A percentile compares a stretch with the other conserved stretches of the same genome.
Evolutionary conservation across 1,140 invertebrate species (phyloP).

Genomic region (Diorhabda elongata): DNA sequence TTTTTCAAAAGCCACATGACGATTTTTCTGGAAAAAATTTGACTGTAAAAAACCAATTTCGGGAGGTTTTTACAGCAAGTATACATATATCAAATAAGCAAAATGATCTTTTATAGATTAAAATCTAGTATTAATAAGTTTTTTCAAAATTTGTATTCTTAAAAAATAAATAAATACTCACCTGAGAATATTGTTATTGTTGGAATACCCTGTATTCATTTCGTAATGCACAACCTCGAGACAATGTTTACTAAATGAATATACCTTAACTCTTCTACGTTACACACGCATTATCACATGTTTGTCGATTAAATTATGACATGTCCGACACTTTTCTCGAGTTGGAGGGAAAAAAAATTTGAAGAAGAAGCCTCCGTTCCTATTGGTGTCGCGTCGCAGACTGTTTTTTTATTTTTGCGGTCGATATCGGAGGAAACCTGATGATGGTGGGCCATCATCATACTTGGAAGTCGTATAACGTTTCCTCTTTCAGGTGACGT

Average conservation of each 20-base stretch:
- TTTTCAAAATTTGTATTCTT: too few species aligned
- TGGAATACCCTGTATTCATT: background rate
- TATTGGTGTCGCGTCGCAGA: background rate
- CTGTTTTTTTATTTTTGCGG: background rate
- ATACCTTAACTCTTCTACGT: background rate
- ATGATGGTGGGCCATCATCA: background rate
- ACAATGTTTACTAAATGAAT: background rate
- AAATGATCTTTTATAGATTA: too few species aligned
- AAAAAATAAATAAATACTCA: too few species aligned
- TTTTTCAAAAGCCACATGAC: too few species aligned
- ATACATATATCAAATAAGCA: too few species aligned
- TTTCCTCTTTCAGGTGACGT: conserved; percentile 1
- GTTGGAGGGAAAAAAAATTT: background rate
- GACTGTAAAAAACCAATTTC: too few species aligned
- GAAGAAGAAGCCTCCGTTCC: background rate
- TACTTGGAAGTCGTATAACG: background rate
- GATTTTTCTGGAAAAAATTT: too few species aligned
- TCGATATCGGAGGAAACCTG: background rate
- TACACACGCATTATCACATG: conserved; percentile 1
- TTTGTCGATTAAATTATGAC: background rate
- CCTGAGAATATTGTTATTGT: background rate
- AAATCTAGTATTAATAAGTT: too few species aligned
- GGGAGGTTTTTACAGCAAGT: too few species aligned
- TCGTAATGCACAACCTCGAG: background rate
- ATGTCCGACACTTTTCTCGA: conserved; percentile 1